A percentile compares a stretch with the other conserved stretches of the same genome.
These are phyloP conservation scores for Tenebrio molitor DNA, from an alignment of 1,140 invertebrate genomes.

Conservation along the genomic window DNA sequence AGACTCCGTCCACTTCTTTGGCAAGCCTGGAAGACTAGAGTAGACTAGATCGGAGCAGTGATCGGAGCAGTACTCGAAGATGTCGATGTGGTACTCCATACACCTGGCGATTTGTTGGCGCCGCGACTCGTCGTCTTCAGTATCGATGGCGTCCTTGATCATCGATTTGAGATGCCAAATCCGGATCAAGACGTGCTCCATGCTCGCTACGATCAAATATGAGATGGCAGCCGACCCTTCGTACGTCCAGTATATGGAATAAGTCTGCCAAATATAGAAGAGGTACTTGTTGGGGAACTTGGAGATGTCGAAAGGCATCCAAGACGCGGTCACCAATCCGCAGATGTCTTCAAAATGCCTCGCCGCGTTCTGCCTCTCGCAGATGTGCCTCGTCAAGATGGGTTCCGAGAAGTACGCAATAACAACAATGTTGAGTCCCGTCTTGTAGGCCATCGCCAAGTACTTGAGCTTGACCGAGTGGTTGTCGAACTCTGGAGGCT, in stretches of 20 bases:
- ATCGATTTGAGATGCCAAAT: constrained; percentile 20
- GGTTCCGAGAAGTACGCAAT: constrained; percentile 8
- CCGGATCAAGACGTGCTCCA: constrained; percentile 16
- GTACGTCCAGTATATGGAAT: constrained; percentile 12
- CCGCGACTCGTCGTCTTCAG: not conserved
- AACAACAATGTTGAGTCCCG: not conserved
- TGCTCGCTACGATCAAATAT: not conserved
- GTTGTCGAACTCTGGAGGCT: constrained; percentile 5
- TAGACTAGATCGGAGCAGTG: not conserved
- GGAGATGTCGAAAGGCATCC: constrained; percentile 43
- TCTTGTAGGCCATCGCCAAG: not conserved
- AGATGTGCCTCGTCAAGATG: constrained; percentile 5
- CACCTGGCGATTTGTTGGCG: not conserved
- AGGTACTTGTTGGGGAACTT: constrained; percentile 23
- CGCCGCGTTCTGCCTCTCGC: constrained; percentile 12
- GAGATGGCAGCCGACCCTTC: constrained; percentile 11
- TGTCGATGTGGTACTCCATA: constrained; percentile 2
- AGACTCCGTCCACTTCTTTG: not conserved
- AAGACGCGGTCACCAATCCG: constrained; percentile 4
- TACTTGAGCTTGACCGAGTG: constrained; percentile 8
- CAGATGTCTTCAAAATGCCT: constrained; percentile 34
- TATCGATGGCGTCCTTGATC: constrained; percentile 5
- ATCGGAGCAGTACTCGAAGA: not conserved
- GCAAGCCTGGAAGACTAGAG: not conserved
- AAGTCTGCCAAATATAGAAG: constrained; percentile 25